Evolutionary conservation across 2,888 invertebrate genomes (phyloP).

Genomic region (Leucoptera coffeella): DNA sequence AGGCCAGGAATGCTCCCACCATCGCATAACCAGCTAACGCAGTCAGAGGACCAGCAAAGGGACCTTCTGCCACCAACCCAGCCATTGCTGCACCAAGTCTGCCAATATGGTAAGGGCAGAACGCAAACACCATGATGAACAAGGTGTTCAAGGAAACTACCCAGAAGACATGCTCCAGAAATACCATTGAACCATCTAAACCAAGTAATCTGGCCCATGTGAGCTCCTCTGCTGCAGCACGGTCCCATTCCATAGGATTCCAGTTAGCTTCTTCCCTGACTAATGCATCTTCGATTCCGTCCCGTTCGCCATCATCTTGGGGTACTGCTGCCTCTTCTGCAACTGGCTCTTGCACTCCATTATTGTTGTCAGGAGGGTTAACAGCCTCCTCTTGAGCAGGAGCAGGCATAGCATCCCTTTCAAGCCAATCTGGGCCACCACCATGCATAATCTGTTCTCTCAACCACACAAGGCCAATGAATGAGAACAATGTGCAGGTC

Average conservation of each 20-base stretch:
- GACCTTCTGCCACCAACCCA: slow-evolving; percentile 53
- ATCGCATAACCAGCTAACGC: slow-evolving; percentile 91
- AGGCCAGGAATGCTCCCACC: slow-evolving; percentile 74
- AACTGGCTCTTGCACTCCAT: slow-evolving; percentile 30
- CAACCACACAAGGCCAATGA: slow-evolving; percentile 95
- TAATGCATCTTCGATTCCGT: slow-evolving; percentile 43
- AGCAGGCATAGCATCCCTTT: slow-evolving; percentile 57
- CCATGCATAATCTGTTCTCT: slow-evolving; percentile 97
- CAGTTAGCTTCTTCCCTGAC: slow-evolving; percentile 82
- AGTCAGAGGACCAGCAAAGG: slow-evolving; percentile 90
- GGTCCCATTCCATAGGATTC: slow-evolving; percentile 99
- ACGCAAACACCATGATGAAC: slow-evolving; percentile 95
- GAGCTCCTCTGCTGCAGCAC: slow-evolving; percentile 93
- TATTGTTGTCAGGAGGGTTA: slow-evolving; percentile 37
- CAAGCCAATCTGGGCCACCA: slow-evolving; percentile 95
- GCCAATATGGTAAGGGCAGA: slow-evolving; percentile 94
- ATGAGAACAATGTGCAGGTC: slow-evolving; percentile 90
- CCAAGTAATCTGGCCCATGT: slow-evolving; percentile 97
- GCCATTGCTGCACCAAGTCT: slow-evolving; percentile 68
- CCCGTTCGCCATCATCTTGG: slow-evolving; percentile 29
- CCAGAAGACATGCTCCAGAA: slow-evolving; percentile 99
- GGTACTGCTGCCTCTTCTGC: slow-evolving; percentile 19
- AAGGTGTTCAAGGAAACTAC: slow-evolving; percentile 94
- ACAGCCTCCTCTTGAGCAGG: slow-evolving; percentile 37
- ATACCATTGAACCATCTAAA: slow-evolving; percentile 92